These are phyloP conservation scores for Myiagra hebetior DNA, from an alignment of 2,113 vertebrate species.

Conservation along the genomic window DNA sequence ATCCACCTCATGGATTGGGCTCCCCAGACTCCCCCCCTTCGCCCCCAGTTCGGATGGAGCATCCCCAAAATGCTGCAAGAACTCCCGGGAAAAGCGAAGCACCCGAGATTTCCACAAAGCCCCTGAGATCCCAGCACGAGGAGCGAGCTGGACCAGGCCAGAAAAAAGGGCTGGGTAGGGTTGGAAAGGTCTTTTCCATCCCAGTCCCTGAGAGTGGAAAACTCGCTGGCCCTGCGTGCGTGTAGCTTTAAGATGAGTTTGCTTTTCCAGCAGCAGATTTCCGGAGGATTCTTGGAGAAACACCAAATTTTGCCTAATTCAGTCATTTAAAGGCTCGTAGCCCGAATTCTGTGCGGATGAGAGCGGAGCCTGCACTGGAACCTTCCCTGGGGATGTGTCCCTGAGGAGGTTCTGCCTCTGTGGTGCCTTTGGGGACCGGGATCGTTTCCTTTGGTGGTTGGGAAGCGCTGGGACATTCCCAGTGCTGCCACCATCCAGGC, in stretches of 20 bases:
- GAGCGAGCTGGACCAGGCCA: not conserved
- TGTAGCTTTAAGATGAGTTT: slow-evolving; percentile 59
- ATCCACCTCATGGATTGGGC: accelerated
- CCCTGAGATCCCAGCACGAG: accelerated
- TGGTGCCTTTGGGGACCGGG: accelerated
- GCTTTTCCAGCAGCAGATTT: slow-evolving; percentile 65
- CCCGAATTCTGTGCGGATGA: accelerated
- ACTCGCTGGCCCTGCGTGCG: not conserved
- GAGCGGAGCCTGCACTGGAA: accelerated
- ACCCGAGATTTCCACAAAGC: accelerated
- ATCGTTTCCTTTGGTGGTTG: accelerated
- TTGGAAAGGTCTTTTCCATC: not conserved
- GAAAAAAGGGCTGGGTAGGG: not conserved
- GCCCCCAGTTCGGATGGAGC: not conserved
- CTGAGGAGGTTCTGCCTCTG: accelerated
- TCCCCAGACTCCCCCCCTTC: not conserved
- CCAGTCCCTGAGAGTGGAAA: not conserved
- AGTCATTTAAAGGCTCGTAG: not conserved
- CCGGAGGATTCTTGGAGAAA: slow-evolving; percentile 61
- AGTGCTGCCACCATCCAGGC: not conserved
- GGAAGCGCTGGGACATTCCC: accelerated
- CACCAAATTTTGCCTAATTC: slow-evolving; percentile 56
- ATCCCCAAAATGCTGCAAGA: accelerated
- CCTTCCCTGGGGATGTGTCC: not conserved
- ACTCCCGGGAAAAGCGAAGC: accelerated